Base-by-base conservation (phyloP, 2,888 invertebrate genomes). In the Pocota personata region DNA sequence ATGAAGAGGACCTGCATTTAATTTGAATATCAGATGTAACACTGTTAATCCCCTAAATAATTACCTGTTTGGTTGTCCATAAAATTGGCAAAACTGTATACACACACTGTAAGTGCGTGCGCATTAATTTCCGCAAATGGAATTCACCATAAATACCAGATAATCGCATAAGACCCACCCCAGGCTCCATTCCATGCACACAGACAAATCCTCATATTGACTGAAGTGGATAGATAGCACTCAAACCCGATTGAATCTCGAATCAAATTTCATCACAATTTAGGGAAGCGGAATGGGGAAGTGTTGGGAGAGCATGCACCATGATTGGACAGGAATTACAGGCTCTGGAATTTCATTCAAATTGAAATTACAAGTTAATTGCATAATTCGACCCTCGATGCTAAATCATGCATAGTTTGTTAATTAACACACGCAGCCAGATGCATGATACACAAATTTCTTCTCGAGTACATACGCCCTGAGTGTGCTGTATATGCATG, bases 371-470 rank as follows among this genome's bases (percentile, higher is more conserved):
- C 84, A 80, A 86, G 75, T 73, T 86, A 86, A 86, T 86, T 86
- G 84, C 80, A 86, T 86, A 86, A 86, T 80, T 79, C 80, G 76
- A 80, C 75, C 75, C 69, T 71, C 64, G 64, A 40, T 86, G 80
- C 75, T 80, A 86, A 79, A 86, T 86, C 84, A 86, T 80, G 79
- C 84, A 80, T 80, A 86, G 71, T 86, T 80, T 84, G 84, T 86
- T 86, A 86, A 86, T 86, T 86, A 86, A 86, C 76, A 86, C 84
- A 71, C 30, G 58, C 66, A 78, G n/a, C 40, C 58, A 71, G 19
- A 2, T 35, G 50, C 24, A 55, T n/a, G 12, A 24, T 24, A n/a
- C 37, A 48, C 40, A 50, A 55, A 60, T 72, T 27, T 52, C 8
- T n/a, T 30, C 27, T 52, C 35, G 19, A n/a, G n/a, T 27, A 16